phyloP scores from a whole-genome alignment of 2,888 invertebrate genomes.

The Caradrina kadenii region DNA sequence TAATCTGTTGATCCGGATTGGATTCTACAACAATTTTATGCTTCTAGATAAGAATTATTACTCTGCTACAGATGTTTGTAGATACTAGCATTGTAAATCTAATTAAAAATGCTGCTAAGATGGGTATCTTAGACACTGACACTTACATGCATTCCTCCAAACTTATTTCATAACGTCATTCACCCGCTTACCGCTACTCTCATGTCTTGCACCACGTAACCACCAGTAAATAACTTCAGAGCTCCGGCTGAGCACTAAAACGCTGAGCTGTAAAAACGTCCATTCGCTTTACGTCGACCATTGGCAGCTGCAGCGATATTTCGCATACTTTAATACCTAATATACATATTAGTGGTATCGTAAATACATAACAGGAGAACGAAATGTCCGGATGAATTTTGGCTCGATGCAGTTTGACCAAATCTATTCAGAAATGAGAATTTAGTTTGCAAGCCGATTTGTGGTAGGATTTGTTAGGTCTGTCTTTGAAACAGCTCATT shows the following conservation, averaged over 20 bases:
- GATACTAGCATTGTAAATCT: too few relatives aligned
- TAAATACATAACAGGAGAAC: slow-evolving; percentile 58
- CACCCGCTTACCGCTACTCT: slow-evolving; percentile 10
- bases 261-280: slow-evolving; percentile 77
- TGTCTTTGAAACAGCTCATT: background rate
- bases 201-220: slow-evolving; percentile 46
- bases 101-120: too few relatives aligned
- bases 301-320: slow-evolving; percentile 76
- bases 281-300: slow-evolving; percentile 74
- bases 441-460: slow-evolving; percentile 7
- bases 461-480: slow-evolving; percentile 2
- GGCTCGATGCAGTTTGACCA: slow-evolving; percentile 38
- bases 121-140: too few relatives aligned
- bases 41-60: background rate
- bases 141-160: background rate
- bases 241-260: slow-evolving; percentile 77
- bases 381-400: slow-evolving; percentile 47
- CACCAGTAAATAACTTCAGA: slow-evolving; percentile 78
- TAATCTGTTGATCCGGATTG: slow-evolving; percentile 1
- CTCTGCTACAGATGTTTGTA: background rate
- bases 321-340: slow-evolving; percentile 64
- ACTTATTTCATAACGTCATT: background rate
- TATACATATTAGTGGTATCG: slow-evolving; percentile 66
- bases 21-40: background rate
- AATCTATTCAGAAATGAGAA: slow-evolving; percentile 25